A percentile compares a stretch with the other conserved stretches of the same genome.
Evolutionary conservation across 1,140 invertebrate species (phyloP).

Genomic region (Drosophila burlai): DNA sequence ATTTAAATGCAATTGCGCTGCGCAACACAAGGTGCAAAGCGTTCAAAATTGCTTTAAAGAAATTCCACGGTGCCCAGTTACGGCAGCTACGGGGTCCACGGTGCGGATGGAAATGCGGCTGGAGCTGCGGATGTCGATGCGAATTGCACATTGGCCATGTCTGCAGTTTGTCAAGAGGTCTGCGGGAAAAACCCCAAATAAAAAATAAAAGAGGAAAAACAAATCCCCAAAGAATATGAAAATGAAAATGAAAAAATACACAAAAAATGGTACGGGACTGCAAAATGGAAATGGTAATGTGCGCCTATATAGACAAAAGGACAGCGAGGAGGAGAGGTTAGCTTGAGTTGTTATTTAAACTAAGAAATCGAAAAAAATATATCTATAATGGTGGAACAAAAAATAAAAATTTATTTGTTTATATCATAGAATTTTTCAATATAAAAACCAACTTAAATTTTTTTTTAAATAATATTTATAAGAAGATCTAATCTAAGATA

Average conservation of each 20-base stretch:
- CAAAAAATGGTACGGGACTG: constrained; percentile 30
- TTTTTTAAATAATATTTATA: too few species aligned
- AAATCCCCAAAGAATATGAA: constrained; percentile 40
- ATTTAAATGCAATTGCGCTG: constrained; percentile 77
- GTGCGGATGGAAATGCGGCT: constrained; percentile 16
- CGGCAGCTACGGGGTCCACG: constrained; percentile 12
- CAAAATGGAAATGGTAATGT: constrained; percentile 70
- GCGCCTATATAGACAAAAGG: constrained; percentile 59
- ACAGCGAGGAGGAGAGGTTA: constrained; percentile 20
- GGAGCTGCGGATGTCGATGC: constrained; percentile 40
- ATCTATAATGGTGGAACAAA: too few species aligned
- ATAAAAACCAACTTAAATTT: too few species aligned
- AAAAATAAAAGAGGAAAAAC: constrained; percentile 42
- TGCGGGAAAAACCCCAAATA: constrained; percentile 40
- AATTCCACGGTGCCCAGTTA: constrained; percentile 28
- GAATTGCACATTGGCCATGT: constrained; percentile 60
- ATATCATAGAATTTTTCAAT: too few species aligned
- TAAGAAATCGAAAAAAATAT: neutral
- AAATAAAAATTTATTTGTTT: too few species aligned
- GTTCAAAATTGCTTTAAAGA: constrained; percentile 40
- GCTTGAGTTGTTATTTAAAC: constrained; percentile 13
- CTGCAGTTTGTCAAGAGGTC: constrained; percentile 76
- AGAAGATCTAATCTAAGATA: too few species aligned
- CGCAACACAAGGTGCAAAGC: constrained; percentile 29
- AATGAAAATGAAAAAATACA: constrained; percentile 34